phyloP scores from a whole-genome alignment of 2,113 vertebrate genomes.

The Panthera leo region DNA sequence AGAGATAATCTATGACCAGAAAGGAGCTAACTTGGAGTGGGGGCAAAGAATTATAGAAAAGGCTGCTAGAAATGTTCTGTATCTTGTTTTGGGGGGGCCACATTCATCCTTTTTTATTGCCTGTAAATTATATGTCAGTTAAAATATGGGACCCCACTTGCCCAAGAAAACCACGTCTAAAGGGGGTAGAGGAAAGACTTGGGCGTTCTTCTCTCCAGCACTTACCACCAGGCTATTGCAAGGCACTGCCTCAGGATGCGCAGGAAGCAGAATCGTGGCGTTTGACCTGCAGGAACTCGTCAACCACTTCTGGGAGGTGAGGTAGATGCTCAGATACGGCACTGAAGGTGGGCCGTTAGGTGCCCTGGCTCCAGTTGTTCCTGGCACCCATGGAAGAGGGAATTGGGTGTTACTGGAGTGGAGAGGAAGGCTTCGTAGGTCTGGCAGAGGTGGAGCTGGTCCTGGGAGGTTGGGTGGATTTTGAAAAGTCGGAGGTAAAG shows the following conservation, averaged over 20 bases:
- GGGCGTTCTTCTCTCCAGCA: background rate
- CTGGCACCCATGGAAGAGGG: background rate
- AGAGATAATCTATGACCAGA: too few species aligned
- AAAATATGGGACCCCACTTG: too few species aligned
- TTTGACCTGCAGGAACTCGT: background rate
- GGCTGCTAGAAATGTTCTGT: background rate
- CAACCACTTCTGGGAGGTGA: background rate
- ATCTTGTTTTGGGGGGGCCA: background rate
- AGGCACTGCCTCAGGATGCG: background rate
- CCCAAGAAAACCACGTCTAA: background rate
- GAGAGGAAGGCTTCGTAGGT: too few species aligned
- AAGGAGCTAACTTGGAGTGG: background rate
- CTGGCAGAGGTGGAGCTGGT: background rate
- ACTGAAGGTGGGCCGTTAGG: background rate
- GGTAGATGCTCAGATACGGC: fast-evolving
- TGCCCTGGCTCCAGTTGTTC: background rate
- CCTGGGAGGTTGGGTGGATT: background rate
- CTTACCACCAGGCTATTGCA: fast-evolving
- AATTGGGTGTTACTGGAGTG: background rate
- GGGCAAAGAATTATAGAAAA: background rate
- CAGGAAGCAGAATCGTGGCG: fast-evolving
- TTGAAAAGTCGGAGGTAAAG: background rate
- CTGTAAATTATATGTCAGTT: background rate
- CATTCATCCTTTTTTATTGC: background rate
- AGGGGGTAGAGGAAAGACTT: too few species aligned